Base-by-base conservation (phyloP, 2,113 vertebrate genomes). In the Prunella himalayana region DNA sequence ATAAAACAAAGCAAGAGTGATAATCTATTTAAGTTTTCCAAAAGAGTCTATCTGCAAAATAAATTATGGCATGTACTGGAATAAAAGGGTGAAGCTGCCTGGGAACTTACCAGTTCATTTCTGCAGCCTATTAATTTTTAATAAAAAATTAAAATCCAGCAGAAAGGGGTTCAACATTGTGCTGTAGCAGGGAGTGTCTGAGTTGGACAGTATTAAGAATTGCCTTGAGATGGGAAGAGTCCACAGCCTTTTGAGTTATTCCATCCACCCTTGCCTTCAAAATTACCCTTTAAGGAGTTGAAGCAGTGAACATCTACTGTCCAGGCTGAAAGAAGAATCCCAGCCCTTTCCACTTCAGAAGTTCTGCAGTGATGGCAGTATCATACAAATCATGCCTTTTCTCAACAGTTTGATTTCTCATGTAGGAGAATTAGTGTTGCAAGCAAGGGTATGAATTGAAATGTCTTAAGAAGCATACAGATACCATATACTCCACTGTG, bases 241-340 rank as follows among this genome's bases (percentile, higher is more conserved):
- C 59, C 15, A 8, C 57, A 73, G 59, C 9, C 53, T 80, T 63
- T 78, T 53, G n/a, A 47, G 41, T 70, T 70, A 23, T 49, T 75
- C 35, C 69, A 80, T 39, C 17, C 27, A 13, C 10, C 19, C 33
- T 54, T 0, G 10, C 49, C 44, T 84, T 61, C 53, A 53, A 13
- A 91, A 94, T 82, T 87, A 27, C 72, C 82, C 82, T 94, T 53
- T 95, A 94, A 97, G 91, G 93, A 59, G 27, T 69, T 45, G 59
- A 86, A 94, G 41, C 57, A 65, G 49, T 33, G 60, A 78, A 37
- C 24, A 24, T 51, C 21, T 33, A 8, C 47, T 64, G 69, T 45
- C 66, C 31, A 10, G 66, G 75, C 44, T 25, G 59, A 66, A 85
- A 12, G 25, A 60, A 87, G 73, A 84, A 86, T 61, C 50, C 21